Evolutionary conservation across 2,888 invertebrate genomes (phyloP).

Genomic region (Thymelicus acteon): DNA sequence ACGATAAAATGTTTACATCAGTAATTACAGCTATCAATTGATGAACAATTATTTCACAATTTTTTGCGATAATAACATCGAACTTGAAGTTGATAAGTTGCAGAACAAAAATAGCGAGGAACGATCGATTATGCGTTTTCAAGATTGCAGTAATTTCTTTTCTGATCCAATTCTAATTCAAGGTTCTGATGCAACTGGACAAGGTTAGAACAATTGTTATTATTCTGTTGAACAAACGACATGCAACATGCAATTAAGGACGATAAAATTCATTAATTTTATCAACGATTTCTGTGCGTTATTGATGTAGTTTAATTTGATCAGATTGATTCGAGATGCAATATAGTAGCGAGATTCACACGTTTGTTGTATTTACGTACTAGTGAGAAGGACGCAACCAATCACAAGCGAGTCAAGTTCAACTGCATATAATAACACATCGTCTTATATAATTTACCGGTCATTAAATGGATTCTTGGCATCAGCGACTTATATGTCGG

Average conservation of each 20-base stretch:
- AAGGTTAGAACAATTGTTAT: conserved; percentile 47
- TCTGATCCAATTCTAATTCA: conserved; percentile 48
- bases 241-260: conserved; percentile 33
- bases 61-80: conserved; percentile 23
- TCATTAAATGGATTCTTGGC: conserved; percentile 69
- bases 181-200: conserved; percentile 46
- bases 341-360: not conserved
- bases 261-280: conserved; percentile 27
- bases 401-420: conserved; percentile 68
- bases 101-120: conserved; percentile 22
- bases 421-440: conserved; percentile 67
- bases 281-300: conserved; percentile 27
- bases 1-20: conserved; percentile 8
- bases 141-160: conserved; percentile 45
- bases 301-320: conserved; percentile 24
- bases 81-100: conserved; percentile 29
- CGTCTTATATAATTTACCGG: conserved; percentile 65
- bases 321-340: conserved; percentile 3
- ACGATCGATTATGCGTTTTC: conserved; percentile 33
- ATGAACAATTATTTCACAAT: conserved; percentile 31
- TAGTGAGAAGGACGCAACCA: not conserved
- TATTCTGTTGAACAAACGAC: conserved; percentile 34
- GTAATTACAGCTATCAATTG: conserved; percentile 28
- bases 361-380: not conserved
- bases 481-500: conserved; percentile 47